phyloP scores from a whole-genome alignment of 2,888 invertebrate species.

The Maniola hyperantus region DNA sequence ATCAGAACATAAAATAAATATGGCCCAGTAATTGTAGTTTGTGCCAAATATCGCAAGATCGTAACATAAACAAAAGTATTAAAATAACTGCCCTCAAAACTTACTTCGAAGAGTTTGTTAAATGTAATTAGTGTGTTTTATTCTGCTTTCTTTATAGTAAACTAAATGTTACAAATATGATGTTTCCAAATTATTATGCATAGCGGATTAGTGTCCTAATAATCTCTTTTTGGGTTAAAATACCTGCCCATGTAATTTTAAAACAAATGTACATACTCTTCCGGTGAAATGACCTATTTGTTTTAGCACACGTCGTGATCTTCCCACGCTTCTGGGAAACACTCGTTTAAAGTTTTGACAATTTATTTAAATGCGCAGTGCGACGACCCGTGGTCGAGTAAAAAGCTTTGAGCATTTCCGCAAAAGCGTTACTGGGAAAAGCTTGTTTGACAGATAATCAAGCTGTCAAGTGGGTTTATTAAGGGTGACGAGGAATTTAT shows the following conservation, averaged over 20 bases:
- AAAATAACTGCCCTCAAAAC: constrained; percentile 16
- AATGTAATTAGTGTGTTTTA: neutral
- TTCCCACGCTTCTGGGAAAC: constrained; percentile 72
- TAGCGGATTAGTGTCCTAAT: constrained; percentile 35
- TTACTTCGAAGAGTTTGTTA: neutral
- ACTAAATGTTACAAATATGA: neutral
- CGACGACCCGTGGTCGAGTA: constrained; percentile 39
- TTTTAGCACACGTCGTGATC: constrained; percentile 44
- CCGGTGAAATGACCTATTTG: constrained; percentile 63
- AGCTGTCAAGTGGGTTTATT: constrained; percentile 11
- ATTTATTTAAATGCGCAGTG: constrained; percentile 60
- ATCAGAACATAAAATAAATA: constrained; percentile 2
- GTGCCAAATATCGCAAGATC: constrained; percentile 17
- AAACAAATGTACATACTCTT: constrained; percentile 42
- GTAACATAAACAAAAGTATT: constrained; percentile 15
- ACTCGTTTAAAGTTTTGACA: constrained; percentile 63
- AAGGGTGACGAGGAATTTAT: constrained; percentile 22
- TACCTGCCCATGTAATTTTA: constrained; percentile 41
- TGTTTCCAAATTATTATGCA: neutral
- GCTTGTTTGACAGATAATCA: constrained; percentile 17
- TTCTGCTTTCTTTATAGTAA: constrained; percentile 2
- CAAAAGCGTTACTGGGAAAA: constrained; percentile 16
- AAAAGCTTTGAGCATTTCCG: constrained; percentile 21
- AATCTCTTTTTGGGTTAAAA: constrained; percentile 45
- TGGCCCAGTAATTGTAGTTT: constrained; percentile 9